Evolutionary conservation across 2,797 vertebrate species (phyloP), one percentile per base, ranked within the genome.

Genomic region (Merluccius polli): DNA sequence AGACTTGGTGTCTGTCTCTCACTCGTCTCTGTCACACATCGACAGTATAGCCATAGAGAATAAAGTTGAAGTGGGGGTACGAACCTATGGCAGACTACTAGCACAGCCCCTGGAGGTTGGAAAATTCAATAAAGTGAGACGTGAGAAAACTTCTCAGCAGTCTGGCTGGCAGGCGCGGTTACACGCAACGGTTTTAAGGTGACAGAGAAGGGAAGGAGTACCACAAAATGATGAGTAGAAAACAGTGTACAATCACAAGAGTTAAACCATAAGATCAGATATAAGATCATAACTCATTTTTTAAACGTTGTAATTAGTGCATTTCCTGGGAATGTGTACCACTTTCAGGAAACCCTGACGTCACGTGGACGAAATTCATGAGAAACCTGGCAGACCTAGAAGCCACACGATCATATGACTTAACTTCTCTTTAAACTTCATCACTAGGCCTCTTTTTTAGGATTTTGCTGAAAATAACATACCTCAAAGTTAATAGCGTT

Each of bases 81-180:
- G 87, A 29, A 83, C 83, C 77, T 83, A 87, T 44, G 73, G 83
- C 79, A 87, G 86, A 81, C 88, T 88, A 89, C 90, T 88, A 93
- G 87, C 90, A 90, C 27, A 91, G 71, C 0, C 83, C 92, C 90
- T 35, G 80, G 81, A 89, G 93, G 90, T 88, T 0, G 90, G 91
- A 93, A 93, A 93, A 93, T 89, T 92, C 89, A 80, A 84, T 90
- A 92, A 93, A 92, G 84, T 87, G 88, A 92, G n/a, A 92, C 84
- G 89, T 67, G 79, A 85, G 80, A 85, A 83, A 87, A 87, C 80
- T 89, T 84, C 84, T 75, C 76, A 86, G 85, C 83, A 76, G 81
- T 75, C 82, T 74, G 82, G 81, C 82, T 24, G 76, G 32, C 27
- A 24, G 70, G 41, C 41, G 16, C 1, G 41, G 13, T 1, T 18